Evolutionary conservation across 2,888 invertebrate species (phyloP).

Genomic region (Sussaba pulchella): DNA sequence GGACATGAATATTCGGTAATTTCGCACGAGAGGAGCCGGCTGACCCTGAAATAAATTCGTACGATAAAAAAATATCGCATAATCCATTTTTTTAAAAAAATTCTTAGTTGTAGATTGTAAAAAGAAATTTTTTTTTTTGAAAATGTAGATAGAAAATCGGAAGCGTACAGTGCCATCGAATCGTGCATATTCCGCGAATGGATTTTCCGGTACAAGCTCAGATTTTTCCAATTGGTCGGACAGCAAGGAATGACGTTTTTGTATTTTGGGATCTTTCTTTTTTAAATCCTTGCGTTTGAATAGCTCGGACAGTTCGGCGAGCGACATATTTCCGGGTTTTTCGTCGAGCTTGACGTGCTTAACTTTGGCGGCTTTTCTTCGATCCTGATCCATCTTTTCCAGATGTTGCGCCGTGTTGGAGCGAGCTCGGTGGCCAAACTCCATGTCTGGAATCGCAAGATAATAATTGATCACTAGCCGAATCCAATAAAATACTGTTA

Average conservation of each 20-base stretch:
- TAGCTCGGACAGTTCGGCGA: slow-evolving; percentile 87
- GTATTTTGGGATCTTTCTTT: slow-evolving; percentile 72
- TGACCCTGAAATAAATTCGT: slow-evolving; percentile 86
- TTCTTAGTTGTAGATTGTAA: too few species aligned
- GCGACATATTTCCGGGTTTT: slow-evolving; percentile 85
- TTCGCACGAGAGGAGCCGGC: slow-evolving; percentile 91
- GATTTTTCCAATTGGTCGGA: slow-evolving; percentile 91
- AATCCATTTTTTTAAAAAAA: too few species aligned
- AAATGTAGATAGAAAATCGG: too few species aligned
- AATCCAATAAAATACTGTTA: not conserved
- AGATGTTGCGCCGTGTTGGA: slow-evolving; percentile 95
- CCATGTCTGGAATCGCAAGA: slow-evolving; percentile 80
- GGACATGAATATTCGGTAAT: slow-evolving; percentile 95
- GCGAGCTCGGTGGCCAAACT: slow-evolving; percentile 88
- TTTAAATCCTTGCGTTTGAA: slow-evolving; percentile 86
- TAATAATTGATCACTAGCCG: not conserved
- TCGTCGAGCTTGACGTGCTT: slow-evolving; percentile 91
- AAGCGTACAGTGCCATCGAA: slow-evolving; percentile 91
- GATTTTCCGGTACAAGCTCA: slow-evolving; percentile 92
- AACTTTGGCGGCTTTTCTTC: slow-evolving; percentile 91
- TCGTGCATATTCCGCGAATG: slow-evolving; percentile 95
- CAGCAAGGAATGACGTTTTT: slow-evolving; percentile 87
- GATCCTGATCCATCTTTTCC: slow-evolving; percentile 95
- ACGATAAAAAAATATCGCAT: not conserved
- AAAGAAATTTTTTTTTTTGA: not conserved